phyloP scores from a whole-genome alignment of 2,113 vertebrate species.

The Rhabdomys dilectus region DNA sequence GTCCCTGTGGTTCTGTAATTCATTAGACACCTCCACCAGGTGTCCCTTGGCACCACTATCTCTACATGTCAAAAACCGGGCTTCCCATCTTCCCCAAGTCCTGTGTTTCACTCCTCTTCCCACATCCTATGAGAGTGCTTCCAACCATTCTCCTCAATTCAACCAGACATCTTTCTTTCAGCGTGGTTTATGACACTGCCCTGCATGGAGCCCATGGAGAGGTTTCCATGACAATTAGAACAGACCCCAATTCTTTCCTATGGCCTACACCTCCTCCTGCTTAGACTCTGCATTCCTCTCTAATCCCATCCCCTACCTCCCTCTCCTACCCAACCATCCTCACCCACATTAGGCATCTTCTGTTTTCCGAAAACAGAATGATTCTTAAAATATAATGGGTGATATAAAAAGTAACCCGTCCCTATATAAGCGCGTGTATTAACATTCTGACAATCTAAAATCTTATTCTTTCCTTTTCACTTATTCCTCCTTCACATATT shows the following conservation, averaged over 20 bases:
- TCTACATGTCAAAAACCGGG: neutral
- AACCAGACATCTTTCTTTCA: neutral
- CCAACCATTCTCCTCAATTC: neutral
- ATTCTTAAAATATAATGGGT: constrained; percentile 33
- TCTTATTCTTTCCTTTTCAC: neutral
- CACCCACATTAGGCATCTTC: neutral
- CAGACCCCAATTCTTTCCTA: neutral
- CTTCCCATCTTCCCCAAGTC: neutral
- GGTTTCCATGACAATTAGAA: neutral
- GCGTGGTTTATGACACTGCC: too few species aligned
- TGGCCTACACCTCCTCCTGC: neutral
- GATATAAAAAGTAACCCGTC: constrained; percentile 2
- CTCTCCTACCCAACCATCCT: neutral
- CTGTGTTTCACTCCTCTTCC: neutral
- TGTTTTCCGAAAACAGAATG: neutral
- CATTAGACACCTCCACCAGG: neutral
- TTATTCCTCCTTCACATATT: neutral
- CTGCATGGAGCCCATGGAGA: neutral
- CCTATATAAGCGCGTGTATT: neutral
- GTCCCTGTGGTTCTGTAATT: neutral
- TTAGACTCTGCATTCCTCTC: neutral
- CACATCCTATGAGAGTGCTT: neutral
- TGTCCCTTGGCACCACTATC: neutral
- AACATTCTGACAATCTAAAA: constrained; percentile 47
- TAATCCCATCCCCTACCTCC: neutral